Base-by-base conservation (phyloP, 2,797 vertebrate species). In the Fistularia commersonii region DNA sequence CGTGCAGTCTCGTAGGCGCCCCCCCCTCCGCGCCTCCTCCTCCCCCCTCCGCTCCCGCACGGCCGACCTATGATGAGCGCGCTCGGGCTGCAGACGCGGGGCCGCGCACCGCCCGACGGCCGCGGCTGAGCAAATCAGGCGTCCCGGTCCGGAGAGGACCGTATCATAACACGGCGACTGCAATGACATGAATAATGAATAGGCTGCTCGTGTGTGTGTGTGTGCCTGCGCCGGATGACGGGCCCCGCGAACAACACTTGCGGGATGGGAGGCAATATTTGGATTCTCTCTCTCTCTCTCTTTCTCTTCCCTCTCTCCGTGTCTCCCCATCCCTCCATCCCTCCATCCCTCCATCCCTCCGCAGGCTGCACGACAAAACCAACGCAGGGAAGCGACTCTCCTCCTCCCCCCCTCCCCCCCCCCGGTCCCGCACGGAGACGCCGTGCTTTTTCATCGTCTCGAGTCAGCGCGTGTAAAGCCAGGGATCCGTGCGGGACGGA, bases 1-100 rank as follows among this genome's bases (percentile, higher is more conserved):
- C 81, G 80, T 80, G 81, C 83, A 80, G 86, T 85, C 88, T 84
- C 86, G 86, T 76, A 80, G 69, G 84, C 87, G 83, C 52, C 67
- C 65, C 84, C 76, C 79, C 60, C 82, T 67, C 80, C 78, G 78
- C 76, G 6, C 74, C 79, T 57, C 83, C 69, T 80, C 78, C 79
- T 75, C 51, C 67, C 64, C 84, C 76, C 80, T 59, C 82, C 68
- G 79, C 79, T 76, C 78, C 76, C 74, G 63, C 86, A 68, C 83
- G 83, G 76, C 80, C 90, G 89, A 90, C 90, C 92, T 91, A 92
- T 89, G 91, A 92, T n/a, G n/a, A n/a, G 91, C 91, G 91, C 90
- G 90, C 85, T 67, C 89, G 76, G 86, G 76, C 80, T 66, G 77
- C 75, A 81, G 82, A 85, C 86, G 80, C 82, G 83, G 68, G 84